Evolutionary conservation across 1,140 invertebrate genomes (phyloP), one percentile per base, ranked within the genome.

Genomic region (Drosophila grimshawi): DNA sequence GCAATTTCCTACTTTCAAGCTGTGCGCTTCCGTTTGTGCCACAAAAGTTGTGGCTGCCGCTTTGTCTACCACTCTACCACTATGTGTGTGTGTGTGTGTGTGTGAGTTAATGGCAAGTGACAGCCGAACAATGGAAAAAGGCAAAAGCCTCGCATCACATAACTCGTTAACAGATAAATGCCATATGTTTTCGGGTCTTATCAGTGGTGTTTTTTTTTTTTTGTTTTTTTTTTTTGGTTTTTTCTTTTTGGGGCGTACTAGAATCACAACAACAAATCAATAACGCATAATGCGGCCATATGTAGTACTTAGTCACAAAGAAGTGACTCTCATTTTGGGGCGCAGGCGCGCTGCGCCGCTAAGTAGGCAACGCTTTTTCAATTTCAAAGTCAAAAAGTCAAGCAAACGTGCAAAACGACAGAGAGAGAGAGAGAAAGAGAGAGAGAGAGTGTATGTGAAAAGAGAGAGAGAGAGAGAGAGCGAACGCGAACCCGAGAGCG

Each of bases 321-420:
- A 10, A 4, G 33, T 3, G 33, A 37, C 64, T 73, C 39, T 60
- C 41, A 46, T 41, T 19, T 56, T 59, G 46, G 10, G 43, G 83
- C 82, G 83, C 83, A 86, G 68, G 83, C 83, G 81, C 78, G 45
- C 55, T 48, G 70, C 81, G 72, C 83, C 53, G 33, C 66, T 60
- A 86, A 71, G 77, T 86, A 88, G 80, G 85, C 83, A 86, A 76
- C 69, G 67, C 62, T 64, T 72, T 83, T 76, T 67, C 39, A 43
- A 86, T 86, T 88, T 86, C 83, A 86, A 86, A 88, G 83, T 86
- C 83, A 86, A 86, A 86, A 88, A 88, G 83, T 86, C 83, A 86
- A 86, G 81, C 78, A 61, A 82, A 56, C 55, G 46, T 10, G 32
- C 29, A 32, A 19, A 19, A 19, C 19, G 19, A 19, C 19, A 41